phyloP scores from a whole-genome alignment of 2,797 vertebrate species.

The Gouania willdenowi region DNA sequence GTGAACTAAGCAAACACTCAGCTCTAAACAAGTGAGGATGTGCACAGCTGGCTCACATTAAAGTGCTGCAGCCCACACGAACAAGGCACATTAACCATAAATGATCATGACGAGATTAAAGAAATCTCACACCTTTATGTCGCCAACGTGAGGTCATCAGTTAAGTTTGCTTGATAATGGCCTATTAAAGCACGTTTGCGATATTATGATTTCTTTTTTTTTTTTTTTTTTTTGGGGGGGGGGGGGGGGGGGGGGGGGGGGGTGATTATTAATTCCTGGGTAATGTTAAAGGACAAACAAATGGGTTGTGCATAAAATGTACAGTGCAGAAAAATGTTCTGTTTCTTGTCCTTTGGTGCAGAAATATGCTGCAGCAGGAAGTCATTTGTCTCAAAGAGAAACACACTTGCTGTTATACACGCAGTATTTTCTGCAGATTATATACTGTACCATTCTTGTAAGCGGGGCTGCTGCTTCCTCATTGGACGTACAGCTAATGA shows the following conservation, averaged over 20 bases:
- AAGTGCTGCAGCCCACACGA: constrained; percentile 44
- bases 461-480: too few species aligned
- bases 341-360: too few species aligned
- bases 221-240: too few species aligned
- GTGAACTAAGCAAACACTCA: constrained; percentile 37
- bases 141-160: constrained; percentile 22
- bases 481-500: too few species aligned
- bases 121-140: constrained; percentile 32
- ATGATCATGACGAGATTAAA: constrained; percentile 56
- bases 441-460: too few species aligned
- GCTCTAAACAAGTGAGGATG: constrained; percentile 38
- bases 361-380: too few species aligned
- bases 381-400: too few species aligned
- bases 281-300: neutral
- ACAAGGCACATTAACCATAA: constrained; percentile 53
- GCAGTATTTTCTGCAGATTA: too few species aligned
- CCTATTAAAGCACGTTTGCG: constrained; percentile 1
- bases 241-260: too few species aligned
- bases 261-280: neutral
- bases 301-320: neutral
- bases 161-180: constrained; percentile 17
- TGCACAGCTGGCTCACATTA: constrained; percentile 57
- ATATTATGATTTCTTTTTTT: neutral
- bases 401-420: too few species aligned
- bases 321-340: too few species aligned